Evolutionary conservation across 2,113 vertebrate species (phyloP).

Genomic region (Cyphotilapia sp.): DNA sequence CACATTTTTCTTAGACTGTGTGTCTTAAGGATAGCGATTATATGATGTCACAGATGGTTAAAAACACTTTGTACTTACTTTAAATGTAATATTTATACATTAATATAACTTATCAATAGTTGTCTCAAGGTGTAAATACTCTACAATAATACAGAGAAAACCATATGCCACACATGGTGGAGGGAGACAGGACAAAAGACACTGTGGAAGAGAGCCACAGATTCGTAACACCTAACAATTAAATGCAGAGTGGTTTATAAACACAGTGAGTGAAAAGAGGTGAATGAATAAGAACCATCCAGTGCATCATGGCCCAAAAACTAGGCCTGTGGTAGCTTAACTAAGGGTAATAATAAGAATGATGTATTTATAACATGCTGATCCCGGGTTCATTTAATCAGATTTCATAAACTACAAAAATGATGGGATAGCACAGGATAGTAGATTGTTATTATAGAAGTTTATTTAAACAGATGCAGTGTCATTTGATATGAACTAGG

Average conservation of each 20-base stretch:
- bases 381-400: neutral
- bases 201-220: neutral
- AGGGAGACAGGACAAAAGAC: neutral
- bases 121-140: neutral
- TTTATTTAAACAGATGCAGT: neutral
- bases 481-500: neutral
- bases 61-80: neutral
- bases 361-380: neutral
- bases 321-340: neutral
- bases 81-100: neutral
- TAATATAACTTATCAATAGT: neutral
- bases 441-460: neutral
- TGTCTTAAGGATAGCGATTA: neutral
- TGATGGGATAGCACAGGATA: accelerated
- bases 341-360: neutral
- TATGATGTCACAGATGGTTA: neutral
- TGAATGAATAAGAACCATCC: neutral
- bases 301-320: neutral
- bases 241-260: neutral
- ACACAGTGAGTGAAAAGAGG: neutral
- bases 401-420: neutral
- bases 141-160: neutral
- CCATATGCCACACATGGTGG: neutral
- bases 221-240: neutral
- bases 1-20: neutral